Percentiles rank a stretch among this genome's conserved stretches.
Evolutionary conservation across 2,888 invertebrate species (phyloP).

Genomic region (Diaprepes abbreviatus): DNA sequence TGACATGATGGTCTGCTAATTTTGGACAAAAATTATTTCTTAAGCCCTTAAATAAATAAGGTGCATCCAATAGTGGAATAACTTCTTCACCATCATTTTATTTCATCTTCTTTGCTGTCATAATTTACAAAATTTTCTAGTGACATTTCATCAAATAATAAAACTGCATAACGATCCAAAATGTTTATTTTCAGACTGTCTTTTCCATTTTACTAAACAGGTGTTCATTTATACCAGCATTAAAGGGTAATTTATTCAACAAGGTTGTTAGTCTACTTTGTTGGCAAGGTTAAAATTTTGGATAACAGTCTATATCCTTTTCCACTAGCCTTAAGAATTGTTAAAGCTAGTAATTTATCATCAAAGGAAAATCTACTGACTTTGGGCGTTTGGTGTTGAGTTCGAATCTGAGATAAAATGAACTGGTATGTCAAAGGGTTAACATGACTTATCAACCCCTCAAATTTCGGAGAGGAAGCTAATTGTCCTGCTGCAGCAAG

Average conservation of each 20-base stretch:
- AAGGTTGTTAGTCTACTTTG: conserved; percentile 7
- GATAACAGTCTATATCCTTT: conserved; percentile 19
- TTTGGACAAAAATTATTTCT: not conserved
- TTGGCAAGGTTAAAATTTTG: conserved; percentile 17
- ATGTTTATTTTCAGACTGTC: not conserved
- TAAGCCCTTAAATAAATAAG: not conserved
- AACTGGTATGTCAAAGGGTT: conserved; percentile 15
- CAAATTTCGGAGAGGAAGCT: too few relatives aligned
- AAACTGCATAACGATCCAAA: not conserved
- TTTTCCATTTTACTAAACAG: conserved; percentile 12
- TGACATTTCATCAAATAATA: conserved; percentile 29
- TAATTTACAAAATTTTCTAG: not conserved
- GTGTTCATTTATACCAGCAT: conserved; percentile 16
- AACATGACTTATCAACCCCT: too few relatives aligned
- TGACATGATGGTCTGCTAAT: not conserved
- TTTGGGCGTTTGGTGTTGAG: not conserved
- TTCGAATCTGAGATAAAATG: conserved; percentile 16
- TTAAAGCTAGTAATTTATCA: conserved; percentile 8
- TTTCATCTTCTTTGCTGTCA: not conserved
- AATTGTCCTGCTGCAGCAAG: too few relatives aligned
- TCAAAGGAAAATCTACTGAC: conserved; percentile 17
- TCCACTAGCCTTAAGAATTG: conserved; percentile 18
- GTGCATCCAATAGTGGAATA: not conserved
- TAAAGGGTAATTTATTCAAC: conserved; percentile 12
- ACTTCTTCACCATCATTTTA: not conserved